phyloP scores from a whole-genome alignment of 2,113 vertebrate species.

The Trichechus manatus region DNA sequence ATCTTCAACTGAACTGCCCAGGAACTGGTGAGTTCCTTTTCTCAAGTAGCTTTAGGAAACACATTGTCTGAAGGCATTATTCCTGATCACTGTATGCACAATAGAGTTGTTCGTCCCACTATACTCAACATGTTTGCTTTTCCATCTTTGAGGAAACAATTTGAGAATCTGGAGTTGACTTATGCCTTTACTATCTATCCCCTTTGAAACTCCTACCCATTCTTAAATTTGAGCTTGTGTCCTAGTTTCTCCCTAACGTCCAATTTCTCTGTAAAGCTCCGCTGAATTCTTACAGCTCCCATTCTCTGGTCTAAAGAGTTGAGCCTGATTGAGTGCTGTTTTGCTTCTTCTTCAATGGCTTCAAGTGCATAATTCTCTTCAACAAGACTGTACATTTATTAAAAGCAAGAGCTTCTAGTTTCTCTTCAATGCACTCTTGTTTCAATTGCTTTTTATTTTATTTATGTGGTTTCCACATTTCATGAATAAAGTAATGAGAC shows the following conservation, averaged over 20 bases:
- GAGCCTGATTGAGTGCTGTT: background rate
- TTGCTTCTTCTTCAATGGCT: constrained; percentile 33
- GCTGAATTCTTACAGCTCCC: background rate
- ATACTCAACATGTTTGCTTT: background rate
- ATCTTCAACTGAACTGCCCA: background rate
- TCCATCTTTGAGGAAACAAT: background rate
- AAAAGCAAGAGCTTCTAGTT: constrained; percentile 38
- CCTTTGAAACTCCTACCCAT: background rate
- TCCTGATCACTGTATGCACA: background rate
- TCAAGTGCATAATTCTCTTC: background rate
- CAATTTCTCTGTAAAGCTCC: background rate
- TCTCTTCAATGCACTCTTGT: background rate
- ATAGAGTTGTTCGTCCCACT: background rate
- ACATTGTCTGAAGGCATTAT: background rate
- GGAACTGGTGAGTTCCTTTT: background rate
- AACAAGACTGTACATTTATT: background rate
- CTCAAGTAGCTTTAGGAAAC: constrained; percentile 46
- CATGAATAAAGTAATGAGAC: constrained; percentile 39
- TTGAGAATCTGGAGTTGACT: constrained; percentile 27
- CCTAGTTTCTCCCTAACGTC: background rate
- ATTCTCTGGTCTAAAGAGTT: background rate
- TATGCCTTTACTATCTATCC: background rate
- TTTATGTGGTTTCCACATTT: background rate
- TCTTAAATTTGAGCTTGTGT: background rate
- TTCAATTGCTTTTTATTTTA: constrained; percentile 31